Evolutionary conservation across 2,113 vertebrate genomes (phyloP), one percentile per base, ranked within the genome.

Genomic region (Pterophyllum scalare): DNA sequence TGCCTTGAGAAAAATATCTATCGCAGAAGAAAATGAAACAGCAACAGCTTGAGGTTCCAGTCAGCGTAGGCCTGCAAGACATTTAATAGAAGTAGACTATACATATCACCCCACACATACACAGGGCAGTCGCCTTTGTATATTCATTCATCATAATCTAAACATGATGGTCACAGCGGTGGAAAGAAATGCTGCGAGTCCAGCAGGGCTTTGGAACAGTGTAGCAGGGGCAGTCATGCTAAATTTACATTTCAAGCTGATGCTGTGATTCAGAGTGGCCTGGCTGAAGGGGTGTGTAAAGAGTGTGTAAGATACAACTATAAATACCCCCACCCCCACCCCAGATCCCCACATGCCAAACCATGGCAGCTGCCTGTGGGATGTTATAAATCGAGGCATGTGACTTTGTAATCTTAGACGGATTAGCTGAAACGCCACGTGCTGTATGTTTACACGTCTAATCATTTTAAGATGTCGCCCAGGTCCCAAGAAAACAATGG

Each of bases 211-310:
- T 54, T 22, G 72, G 57, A 76, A 26, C 52, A 33, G 54, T 5
- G 28, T 7, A 46, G 24, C 61, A 13, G 70, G 31, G 62, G 43
- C 81, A 54, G 70, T 88, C 76, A 5, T 11, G 79, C 67, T 88
- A 82, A 85, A 91, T 91, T 86, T 85, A 82, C 72, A 87, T 87
- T 81, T 80, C 43, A 31, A 75, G 87, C 82, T 84, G 92, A 86
- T 81, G 74, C 33, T 60, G 77, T 82, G 65, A 90, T 79, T 85
- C 80, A 83, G 77, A 84, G 35, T 0, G 10, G 60, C 31, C 57
- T 22, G 77, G 83, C 84, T 40, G 56, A 67, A 72, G 58, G 12
- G 86, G 46, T 58, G 24, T 67, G 19, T 80, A 65, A 54, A 33
- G 12, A 88, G 46, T 58, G 28, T 67, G 19, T 80, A 65, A 54